A percentile compares a stretch with the other conserved stretches of the same genome.
Evolutionary conservation across 2,888 invertebrate genomes (phyloP).

Genomic region (Amphipyra berbera): DNA sequence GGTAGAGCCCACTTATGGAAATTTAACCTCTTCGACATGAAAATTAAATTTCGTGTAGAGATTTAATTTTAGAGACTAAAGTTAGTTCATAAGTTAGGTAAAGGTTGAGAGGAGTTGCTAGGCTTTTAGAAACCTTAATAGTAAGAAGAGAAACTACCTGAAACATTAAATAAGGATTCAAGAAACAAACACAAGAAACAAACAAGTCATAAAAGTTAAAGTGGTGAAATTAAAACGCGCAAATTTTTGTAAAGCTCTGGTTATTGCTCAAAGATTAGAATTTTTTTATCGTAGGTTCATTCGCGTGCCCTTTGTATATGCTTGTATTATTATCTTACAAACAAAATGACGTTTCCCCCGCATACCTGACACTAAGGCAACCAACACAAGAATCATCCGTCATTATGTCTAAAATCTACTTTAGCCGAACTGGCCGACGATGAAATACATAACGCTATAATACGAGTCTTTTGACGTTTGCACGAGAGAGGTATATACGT

Average conservation of each 20-base stretch:
- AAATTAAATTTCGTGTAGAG: conserved; percentile 1
- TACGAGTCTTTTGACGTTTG: background rate
- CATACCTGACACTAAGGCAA: too few relatives aligned
- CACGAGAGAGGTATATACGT: background rate
- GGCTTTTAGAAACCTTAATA: conserved; percentile 6
- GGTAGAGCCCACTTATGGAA: background rate
- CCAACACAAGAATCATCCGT: too few relatives aligned
- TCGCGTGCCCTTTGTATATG: too few relatives aligned
- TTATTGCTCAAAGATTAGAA: too few relatives aligned
- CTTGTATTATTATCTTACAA: too few relatives aligned
- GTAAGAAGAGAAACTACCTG: background rate
- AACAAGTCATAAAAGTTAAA: background rate
- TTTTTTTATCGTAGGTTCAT: too few relatives aligned
- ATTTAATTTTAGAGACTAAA: conserved; percentile 18
- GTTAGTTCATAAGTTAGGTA: conserved; percentile 23
- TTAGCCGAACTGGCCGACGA: background rate
- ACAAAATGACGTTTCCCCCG: too few relatives aligned
- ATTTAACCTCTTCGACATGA: background rate
- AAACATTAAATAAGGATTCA: conserved; percentile 5
- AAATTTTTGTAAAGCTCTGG: too few relatives aligned
- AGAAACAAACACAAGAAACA: conserved; percentile 2
- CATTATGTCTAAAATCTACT: too few relatives aligned
- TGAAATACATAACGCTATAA: background rate
- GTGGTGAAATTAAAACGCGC: too few relatives aligned
- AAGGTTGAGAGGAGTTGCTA: background rate